Percentiles rank a stretch among this genome's conserved stretches.
Conservation (phyloP, 2,888 invertebrate genomes). For the Cyclophora punctaria region DNA sequence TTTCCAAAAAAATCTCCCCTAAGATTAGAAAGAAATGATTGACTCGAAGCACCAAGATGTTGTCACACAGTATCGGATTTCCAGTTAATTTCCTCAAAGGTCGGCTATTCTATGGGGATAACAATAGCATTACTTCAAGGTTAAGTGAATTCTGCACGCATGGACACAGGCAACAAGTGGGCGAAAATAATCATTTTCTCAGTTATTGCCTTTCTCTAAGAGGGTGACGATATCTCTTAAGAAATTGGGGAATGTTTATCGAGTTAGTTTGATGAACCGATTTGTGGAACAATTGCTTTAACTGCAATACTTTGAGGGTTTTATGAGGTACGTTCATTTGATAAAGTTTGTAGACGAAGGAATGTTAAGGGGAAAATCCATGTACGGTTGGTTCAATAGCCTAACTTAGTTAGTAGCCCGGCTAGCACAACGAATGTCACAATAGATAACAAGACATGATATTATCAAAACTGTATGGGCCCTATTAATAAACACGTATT, state of each 20-base stretch:
- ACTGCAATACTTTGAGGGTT: not conserved
- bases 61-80: slow-evolving; percentile 32
- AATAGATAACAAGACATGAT: no score
- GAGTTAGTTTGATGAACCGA: slow-evolving; percentile 3
- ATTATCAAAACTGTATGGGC: no score
- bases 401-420: no score
- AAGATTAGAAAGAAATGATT: slow-evolving; percentile 1
- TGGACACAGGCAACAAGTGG: slow-evolving; percentile 42
- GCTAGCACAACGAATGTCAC: no score
- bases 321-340: no score
- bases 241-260: slow-evolving; percentile 7
- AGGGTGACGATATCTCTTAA: slow-evolving; percentile 6
- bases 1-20: not conserved
- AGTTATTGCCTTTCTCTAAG: slow-evolving; percentile 11
- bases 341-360: no score
- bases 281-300: not conserved
- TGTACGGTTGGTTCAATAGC: no score
- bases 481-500: no score
- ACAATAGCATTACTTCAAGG: slow-evolving; percentile 47
- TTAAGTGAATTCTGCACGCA: slow-evolving; percentile 39
- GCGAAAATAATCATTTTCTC: slow-evolving; percentile 19
- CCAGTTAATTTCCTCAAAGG: slow-evolving; percentile 45
- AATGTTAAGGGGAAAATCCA: no score
- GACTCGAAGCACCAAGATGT: slow-evolving; percentile 19
- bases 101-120: slow-evolving; percentile 27